These are phyloP conservation scores for Crossocerus cetratus DNA, from an alignment of 2,888 invertebrate species.

Conservation along the genomic window DNA sequence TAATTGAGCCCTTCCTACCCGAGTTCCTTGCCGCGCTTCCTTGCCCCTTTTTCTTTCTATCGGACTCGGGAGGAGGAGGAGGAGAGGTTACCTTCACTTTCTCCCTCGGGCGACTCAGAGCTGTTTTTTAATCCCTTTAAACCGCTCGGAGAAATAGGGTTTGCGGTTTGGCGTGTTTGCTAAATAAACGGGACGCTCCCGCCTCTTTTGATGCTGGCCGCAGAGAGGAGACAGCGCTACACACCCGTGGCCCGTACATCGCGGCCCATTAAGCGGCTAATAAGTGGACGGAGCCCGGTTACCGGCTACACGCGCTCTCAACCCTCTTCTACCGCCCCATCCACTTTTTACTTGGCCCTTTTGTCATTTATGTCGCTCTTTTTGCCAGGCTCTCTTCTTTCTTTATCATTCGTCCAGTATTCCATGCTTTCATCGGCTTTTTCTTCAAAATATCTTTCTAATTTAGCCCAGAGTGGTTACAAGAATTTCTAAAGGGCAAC, in stretches of 20 bases:
- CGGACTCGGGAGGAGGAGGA: too few relatives aligned
- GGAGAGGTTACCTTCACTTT: too few relatives aligned
- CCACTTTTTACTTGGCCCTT: neutral
- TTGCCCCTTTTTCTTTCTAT: slow-evolving; percentile 15
- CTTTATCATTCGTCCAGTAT: neutral
- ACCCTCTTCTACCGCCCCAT: slow-evolving; percentile 8
- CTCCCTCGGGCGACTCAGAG: neutral
- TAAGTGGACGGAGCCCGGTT: slow-evolving; percentile 64
- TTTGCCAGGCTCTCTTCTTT: neutral
- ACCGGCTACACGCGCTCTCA: slow-evolving; percentile 56
- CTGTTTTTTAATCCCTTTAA: slow-evolving; percentile 54
- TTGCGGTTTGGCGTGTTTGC: slow-evolving; percentile 63
- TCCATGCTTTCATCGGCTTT: neutral
- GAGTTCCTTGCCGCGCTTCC: too few relatives aligned
- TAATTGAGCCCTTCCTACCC: slow-evolving; percentile 46
- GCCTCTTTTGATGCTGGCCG: slow-evolving; percentile 60
- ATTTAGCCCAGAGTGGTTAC: too few relatives aligned
- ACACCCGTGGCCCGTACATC: slow-evolving; percentile 59
- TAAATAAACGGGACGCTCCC: slow-evolving; percentile 61
- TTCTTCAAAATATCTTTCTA: too few relatives aligned
- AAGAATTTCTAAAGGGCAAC: too few relatives aligned
- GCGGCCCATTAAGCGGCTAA: slow-evolving; percentile 65
- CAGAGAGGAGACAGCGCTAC: slow-evolving; percentile 51
- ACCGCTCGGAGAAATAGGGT: slow-evolving; percentile 58
- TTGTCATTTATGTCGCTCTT: neutral